Base-by-base conservation (phyloP, 37 sponge, comb jelly and placozoan species). In the Agelas oroides region DNA sequence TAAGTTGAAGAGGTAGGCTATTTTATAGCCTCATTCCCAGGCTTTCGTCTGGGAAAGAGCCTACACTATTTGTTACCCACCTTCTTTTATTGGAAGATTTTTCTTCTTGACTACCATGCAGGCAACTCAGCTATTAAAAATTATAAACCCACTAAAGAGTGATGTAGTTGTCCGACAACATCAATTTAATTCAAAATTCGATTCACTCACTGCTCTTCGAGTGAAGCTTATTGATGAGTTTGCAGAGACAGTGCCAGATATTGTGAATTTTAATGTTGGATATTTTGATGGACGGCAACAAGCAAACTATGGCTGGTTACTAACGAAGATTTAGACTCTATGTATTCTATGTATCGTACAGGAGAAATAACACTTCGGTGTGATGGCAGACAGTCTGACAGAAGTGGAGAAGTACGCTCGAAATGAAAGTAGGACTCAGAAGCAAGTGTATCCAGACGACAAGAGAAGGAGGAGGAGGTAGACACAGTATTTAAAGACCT, bases 81-180 rank as follows among this genome's bases (percentile, higher is more conserved):
- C 46, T 46, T 46, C 46, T 46, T 8, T 3, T 3, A 12, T 46
- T 46, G 3, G n/a, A n/a, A n/a, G 46, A 46, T 46, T 46, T 46
- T 46, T 46, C 46, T 46, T 46, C 46, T 46, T 46, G 46, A 12
- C 46, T 46, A 46, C 46, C 46, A 46, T 46, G 46, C 46, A 46
- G 46, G 46, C 46, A 46, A 80, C 71, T 14, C 75, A 75, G 32
- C 74, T 75, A 62, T 35, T 75, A n/a, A 75, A 84, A 46, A 46
- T 84, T 18, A 84, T 84, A 23, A 84, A 84, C 75, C 85, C 86
- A n/a, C 38, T 46, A 34, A 65, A 83, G 33, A 83, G 84, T 72
- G 84, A 83, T 37, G 60, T 59, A 14, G 21, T 73, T 34, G 65
- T 83, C 15, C 75, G 84, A 13, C 52, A 83, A 39, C 27, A 66